Conservation (phyloP, 2,888 invertebrate species). For the Apamea monoglypha region DNA sequence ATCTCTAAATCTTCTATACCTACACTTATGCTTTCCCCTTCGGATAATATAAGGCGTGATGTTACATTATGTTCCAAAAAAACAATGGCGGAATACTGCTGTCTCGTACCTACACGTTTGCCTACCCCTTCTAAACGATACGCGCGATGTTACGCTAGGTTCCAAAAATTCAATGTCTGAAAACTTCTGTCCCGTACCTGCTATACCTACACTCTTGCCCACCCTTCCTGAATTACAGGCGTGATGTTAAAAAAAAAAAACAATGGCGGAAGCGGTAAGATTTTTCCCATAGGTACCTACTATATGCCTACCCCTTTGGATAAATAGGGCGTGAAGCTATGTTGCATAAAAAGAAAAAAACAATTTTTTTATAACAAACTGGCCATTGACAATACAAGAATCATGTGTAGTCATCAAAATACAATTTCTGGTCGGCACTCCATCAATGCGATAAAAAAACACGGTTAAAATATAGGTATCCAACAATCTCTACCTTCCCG, state of each 20-base stretch:
- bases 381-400: too few species aligned
- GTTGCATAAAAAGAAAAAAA: too few species aligned
- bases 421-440: too few species aligned
- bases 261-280: too few species aligned
- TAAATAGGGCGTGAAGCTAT: background rate
- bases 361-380: too few species aligned
- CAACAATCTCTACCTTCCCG: background rate
- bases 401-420: too few species aligned
- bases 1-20: too few species aligned
- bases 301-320: background rate
- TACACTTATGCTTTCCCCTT: background rate
- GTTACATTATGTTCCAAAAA: too few species aligned
- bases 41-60: too few species aligned
- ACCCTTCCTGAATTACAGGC: background rate
- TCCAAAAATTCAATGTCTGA: background rate
- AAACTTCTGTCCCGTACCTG: background rate
- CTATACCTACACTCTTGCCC: background rate
- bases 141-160: accelerated
- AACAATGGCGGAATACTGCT: too few species aligned
- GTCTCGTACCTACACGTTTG: background rate
- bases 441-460: too few species aligned
- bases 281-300: background rate
- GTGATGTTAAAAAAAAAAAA: background rate
- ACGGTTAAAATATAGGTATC: background rate
- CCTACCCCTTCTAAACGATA: background rate